These are phyloP conservation scores for Oryzias sinensis DNA, from an alignment of 2,797 vertebrate genomes.

Conservation along the genomic window DNA sequence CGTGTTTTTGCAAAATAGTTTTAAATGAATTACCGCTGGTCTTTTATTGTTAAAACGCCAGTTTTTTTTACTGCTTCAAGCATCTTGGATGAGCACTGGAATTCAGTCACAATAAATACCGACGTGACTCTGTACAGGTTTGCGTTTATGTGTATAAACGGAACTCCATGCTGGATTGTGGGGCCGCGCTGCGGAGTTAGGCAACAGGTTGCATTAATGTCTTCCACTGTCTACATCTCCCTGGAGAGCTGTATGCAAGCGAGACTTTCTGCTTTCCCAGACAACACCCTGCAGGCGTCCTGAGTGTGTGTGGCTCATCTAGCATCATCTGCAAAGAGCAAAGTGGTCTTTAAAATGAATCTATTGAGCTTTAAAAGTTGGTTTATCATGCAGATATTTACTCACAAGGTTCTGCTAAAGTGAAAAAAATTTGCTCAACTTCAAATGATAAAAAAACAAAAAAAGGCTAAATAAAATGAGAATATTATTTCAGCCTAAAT, in stretches of 20 bases:
- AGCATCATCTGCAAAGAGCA: conserved; percentile 12
- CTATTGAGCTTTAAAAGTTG: background rate
- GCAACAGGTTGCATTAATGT: conserved; percentile 64
- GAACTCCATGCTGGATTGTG: conserved; percentile 15
- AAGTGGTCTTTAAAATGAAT: background rate
- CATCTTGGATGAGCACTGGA: conserved; percentile 19
- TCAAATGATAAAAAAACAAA: background rate
- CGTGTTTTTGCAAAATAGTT: conserved; percentile 19
- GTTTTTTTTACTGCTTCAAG: conserved; percentile 72
- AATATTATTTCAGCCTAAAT: no score
- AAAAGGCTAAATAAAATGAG: no score
- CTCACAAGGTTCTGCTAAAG: background rate
- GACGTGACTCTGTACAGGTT: conserved; percentile 16
- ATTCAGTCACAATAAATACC: conserved; percentile 25
- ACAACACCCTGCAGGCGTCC: conserved; percentile 73
- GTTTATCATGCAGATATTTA: background rate
- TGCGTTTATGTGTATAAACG: conserved; percentile 21
- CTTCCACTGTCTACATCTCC: conserved; percentile 72
- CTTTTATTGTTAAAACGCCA: conserved; percentile 67
- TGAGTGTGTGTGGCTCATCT: conserved; percentile 42
- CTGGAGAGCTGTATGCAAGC: conserved; percentile 48
- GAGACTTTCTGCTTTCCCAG: conserved; percentile 79
- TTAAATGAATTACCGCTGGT: conserved; percentile 38
- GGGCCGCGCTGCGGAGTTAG: conserved; percentile 40
- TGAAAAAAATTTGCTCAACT: background rate